Percentiles rank a stretch among this genome's conserved stretches.
These are phyloP conservation scores for Chrysolina americana DNA, from an alignment of 2,888 invertebrate genomes.

Conservation along the genomic window DNA sequence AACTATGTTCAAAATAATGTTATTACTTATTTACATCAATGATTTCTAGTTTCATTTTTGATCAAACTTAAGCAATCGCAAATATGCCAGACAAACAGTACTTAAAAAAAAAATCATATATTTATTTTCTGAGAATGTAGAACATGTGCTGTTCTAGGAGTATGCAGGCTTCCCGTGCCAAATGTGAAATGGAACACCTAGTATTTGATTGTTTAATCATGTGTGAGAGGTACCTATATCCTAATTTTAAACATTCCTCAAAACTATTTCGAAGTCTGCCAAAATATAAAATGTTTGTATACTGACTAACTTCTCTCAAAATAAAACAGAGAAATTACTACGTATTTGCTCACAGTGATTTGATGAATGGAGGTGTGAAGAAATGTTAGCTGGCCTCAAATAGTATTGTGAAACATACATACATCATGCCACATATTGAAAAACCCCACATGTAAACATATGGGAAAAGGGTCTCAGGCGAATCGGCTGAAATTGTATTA, in stretches of 20 bases:
- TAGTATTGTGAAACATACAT: not conserved
- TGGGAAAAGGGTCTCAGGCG: too few relatives aligned
- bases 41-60: constrained; percentile 51
- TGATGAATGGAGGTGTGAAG: constrained; percentile 27
- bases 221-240: constrained; percentile 40
- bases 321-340: constrained; percentile 29
- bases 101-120: not conserved
- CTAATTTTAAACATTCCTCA: constrained; percentile 50
- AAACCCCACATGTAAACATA: too few relatives aligned
- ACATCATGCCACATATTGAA: not conserved
- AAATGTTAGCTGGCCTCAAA: constrained; percentile 2
- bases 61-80: not conserved
- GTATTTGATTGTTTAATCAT: constrained; percentile 48
- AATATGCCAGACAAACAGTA: not conserved
- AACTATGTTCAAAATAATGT: constrained; percentile 1
- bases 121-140: constrained; percentile 11
- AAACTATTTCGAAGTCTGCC: constrained; percentile 45
- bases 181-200: constrained; percentile 43
- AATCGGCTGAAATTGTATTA: too few relatives aligned
- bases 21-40: constrained; percentile 37
- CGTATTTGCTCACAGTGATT: not conserved
- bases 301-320: constrained; percentile 30
- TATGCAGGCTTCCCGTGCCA: constrained; percentile 33
- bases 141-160: constrained; percentile 24
- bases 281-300: constrained; percentile 46